Conservation (phyloP, 2,113 vertebrate genomes). For the Myotis brandtii region DNA sequence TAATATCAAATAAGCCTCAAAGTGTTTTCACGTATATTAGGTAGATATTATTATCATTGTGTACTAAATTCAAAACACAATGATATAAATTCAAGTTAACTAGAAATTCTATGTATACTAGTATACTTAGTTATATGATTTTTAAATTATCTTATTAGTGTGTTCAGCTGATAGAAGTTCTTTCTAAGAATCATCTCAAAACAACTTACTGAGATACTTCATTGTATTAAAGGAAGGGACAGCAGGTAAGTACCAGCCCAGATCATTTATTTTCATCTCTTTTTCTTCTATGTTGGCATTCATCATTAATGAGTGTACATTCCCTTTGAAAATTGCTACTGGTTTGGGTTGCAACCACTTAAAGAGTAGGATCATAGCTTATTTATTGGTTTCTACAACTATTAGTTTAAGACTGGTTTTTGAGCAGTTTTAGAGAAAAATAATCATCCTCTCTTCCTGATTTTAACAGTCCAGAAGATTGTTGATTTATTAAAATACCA, state of each 20-base stretch:
- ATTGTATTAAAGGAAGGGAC: background rate
- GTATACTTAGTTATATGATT: background rate
- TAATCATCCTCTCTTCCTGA: background rate
- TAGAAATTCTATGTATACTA: background rate
- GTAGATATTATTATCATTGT: background rate
- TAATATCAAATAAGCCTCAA: background rate
- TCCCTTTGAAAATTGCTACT: conserved; percentile 46
- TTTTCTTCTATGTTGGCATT: background rate
- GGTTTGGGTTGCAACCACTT: background rate
- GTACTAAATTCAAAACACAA: background rate
- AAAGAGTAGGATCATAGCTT: background rate
- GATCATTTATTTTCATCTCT: background rate
- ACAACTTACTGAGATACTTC: background rate
- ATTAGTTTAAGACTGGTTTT: background rate
- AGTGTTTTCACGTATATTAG: background rate
- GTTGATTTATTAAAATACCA: background rate
- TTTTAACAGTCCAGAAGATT: background rate
- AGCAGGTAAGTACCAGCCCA: background rate
- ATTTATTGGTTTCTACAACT: background rate
- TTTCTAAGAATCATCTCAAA: background rate
- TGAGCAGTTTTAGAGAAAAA: background rate
- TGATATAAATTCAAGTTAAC: background rate
- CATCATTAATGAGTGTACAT: background rate
- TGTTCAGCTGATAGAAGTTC: background rate
- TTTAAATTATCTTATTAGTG: background rate